phyloP scores from a whole-genome alignment of 2,888 invertebrate species.

The Euphydryas editha region DNA sequence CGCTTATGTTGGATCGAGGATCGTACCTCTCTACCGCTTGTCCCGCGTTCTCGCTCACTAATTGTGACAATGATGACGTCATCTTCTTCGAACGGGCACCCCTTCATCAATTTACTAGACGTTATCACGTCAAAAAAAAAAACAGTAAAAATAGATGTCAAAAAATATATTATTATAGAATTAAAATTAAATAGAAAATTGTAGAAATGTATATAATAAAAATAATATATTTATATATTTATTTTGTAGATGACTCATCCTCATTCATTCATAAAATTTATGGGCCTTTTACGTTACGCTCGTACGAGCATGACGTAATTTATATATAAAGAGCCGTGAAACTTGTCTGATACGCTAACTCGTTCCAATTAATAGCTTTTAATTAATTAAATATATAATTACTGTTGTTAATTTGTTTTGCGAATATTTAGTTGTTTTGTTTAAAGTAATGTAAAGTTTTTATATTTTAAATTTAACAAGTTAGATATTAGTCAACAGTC shows the following conservation, averaged over 20 bases:
- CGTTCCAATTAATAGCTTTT: neutral
- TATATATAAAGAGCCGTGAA: neutral
- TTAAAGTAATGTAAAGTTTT: neutral
- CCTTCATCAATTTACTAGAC: too few relatives aligned
- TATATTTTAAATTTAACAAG: too few relatives aligned
- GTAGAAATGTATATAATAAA: neutral
- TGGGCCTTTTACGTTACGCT: neutral
- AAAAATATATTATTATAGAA: neutral
- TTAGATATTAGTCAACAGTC: too few relatives aligned
- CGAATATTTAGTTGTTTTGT: neutral
- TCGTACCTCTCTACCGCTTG: too few relatives aligned
- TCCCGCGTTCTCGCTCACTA: too few relatives aligned
- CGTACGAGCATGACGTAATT: neutral
- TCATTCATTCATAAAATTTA: slow-evolving; percentile 13
- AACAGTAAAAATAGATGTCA: too few relatives aligned
- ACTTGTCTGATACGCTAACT: neutral
- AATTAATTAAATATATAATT: neutral
- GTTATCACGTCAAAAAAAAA: too few relatives aligned
- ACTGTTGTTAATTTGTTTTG: neutral
- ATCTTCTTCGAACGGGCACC: too few relatives aligned
- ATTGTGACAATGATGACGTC: too few relatives aligned
- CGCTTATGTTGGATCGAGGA: too few relatives aligned
- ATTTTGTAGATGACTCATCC: neutral
- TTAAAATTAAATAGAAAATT: neutral
- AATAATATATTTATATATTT: neutral